Conservation (phyloP, 2,888 invertebrate genomes). For the Parnassius glacialis region DNA sequence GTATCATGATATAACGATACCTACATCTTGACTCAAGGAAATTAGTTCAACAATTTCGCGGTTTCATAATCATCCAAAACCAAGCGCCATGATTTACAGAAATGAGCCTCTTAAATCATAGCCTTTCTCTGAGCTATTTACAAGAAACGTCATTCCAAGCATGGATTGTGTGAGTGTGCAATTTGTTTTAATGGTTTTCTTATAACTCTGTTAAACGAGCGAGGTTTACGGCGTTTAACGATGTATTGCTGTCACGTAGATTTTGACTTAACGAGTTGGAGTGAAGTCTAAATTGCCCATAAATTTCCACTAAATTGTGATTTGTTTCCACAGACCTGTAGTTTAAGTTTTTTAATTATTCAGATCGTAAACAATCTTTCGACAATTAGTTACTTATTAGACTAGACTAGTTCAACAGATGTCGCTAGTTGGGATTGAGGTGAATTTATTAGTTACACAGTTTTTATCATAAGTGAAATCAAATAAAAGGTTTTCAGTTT, state of each 20-base stretch:
- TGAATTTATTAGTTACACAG: no score
- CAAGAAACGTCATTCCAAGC: constrained; percentile 9
- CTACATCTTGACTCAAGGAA: constrained; percentile 10
- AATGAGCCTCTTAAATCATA: constrained; percentile 16
- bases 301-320: constrained; percentile 15
- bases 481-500: no score
- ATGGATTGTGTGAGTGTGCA: constrained; percentile 7
- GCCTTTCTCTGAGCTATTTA: constrained; percentile 10
- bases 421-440: no score
- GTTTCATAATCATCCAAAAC: no score
- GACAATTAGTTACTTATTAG: no score
- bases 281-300: constrained; percentile 10
- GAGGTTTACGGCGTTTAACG: constrained; percentile 11
- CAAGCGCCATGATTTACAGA: constrained; percentile 18
- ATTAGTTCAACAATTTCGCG: constrained; percentile 11
- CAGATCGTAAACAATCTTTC: no score
- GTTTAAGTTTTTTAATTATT: constrained; percentile 8
- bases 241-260: constrained; percentile 15
- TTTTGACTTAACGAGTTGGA: constrained; percentile 12
- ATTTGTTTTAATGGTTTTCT: constrained; percentile 22
- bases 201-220: constrained; percentile 13
- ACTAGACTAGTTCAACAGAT: no score
- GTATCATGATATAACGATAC: background rate
- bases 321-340: background rate
- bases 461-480: no score